These are phyloP conservation scores for Holothuria leucospilota DNA, from an alignment of 53 echinoderm and acorn worm genomes.

Conservation along the genomic window DNA sequence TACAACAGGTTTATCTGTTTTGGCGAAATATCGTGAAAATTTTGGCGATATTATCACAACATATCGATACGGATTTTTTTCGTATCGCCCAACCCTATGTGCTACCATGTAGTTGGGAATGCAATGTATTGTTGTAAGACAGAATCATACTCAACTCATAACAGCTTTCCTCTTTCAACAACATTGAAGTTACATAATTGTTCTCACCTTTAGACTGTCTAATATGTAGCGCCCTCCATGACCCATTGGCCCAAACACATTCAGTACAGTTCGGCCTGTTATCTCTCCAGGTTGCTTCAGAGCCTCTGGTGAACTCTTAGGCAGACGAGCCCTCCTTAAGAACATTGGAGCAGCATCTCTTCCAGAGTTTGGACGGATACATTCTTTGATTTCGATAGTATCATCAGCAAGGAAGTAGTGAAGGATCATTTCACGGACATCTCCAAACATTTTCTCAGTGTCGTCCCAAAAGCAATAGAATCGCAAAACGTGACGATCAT, in stretches of 20 bases:
- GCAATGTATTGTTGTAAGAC: too few relatives aligned
- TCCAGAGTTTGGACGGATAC: constrained; percentile 86
- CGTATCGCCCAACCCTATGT: too few relatives aligned
- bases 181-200: too few relatives aligned
- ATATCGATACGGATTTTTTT: too few relatives aligned
- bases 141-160: too few relatives aligned
- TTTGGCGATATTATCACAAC: too few relatives aligned
- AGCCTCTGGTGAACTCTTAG: constrained; percentile 84
- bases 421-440: constrained; percentile 92
- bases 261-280: constrained; percentile 92
- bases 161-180: too few relatives aligned
- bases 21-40: too few relatives aligned
- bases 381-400: constrained; percentile 94
- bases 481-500: constrained; percentile 95
- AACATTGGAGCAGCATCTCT: constrained; percentile 87
- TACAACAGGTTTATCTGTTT: too few relatives aligned
- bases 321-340: constrained; percentile 79
- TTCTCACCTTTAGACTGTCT: constrained; percentile 91
- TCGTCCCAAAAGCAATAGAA: constrained; percentile 98
- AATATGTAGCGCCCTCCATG: constrained; percentile 93
- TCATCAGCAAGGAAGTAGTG: constrained; percentile 92
- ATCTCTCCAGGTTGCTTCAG: constrained; percentile 90
- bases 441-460: constrained; percentile 98
- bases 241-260: constrained; percentile 97
- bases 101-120: too few relatives aligned